Evolutionary conservation across 2,797 vertebrate species (phyloP).

Genomic region (Falco concolor): DNA sequence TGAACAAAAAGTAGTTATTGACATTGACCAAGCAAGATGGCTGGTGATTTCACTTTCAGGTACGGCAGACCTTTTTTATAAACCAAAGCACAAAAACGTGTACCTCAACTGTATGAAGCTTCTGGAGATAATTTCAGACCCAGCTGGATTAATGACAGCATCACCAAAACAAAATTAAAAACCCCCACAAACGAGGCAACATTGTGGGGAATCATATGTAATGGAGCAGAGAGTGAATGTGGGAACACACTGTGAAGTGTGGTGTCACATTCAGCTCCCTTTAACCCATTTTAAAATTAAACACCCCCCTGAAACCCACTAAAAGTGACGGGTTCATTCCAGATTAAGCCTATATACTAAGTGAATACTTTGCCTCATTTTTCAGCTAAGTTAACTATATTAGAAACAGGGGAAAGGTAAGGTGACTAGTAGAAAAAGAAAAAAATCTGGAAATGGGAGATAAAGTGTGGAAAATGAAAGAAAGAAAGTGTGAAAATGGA

Average conservation of each 20-base stretch:
- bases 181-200: neutral
- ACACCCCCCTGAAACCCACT: neutral
- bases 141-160: neutral
- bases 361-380: neutral
- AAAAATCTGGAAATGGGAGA: neutral
- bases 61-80: neutral
- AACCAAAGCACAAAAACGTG: neutral
- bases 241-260: accelerated
- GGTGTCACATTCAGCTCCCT: neutral
- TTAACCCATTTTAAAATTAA: neutral
- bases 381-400: neutral
- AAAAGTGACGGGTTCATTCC: neutral
- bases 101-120: neutral
- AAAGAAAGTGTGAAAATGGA: neutral
- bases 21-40: neutral
- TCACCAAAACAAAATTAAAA: neutral
- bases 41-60: neutral
- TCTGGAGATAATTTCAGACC: neutral
- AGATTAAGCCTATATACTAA: neutral
- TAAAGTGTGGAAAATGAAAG: neutral
- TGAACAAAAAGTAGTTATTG: neutral
- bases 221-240: neutral
- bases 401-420: neutral
- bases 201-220: neutral
- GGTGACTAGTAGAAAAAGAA: neutral